Evolutionary conservation across 2,797 vertebrate species (phyloP).

Genomic region (Atherinosoma microstoma): DNA sequence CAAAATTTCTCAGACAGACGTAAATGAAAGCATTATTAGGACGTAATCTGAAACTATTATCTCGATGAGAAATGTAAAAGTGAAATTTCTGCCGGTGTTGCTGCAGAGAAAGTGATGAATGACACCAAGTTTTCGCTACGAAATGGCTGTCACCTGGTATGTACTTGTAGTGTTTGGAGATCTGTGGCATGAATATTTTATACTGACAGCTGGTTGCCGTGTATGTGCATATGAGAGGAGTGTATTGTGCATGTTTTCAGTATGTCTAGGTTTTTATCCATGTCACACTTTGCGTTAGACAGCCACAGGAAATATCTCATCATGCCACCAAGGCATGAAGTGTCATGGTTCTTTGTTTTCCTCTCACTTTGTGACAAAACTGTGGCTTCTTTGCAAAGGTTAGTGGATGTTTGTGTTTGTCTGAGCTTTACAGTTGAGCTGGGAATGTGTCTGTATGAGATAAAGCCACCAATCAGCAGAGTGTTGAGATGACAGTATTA

Average conservation of each 20-base stretch:
- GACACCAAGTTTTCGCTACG: conserved; percentile 23
- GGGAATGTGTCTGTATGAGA: conserved; percentile 13
- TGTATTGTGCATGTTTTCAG: conserved; percentile 22
- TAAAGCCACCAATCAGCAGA: conserved; percentile 2
- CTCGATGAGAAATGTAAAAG: neutral
- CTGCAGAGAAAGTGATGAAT: conserved; percentile 26
- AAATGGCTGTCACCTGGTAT: conserved; percentile 42
- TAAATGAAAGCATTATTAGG: neutral
- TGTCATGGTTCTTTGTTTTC: conserved; percentile 18
- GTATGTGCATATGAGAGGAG: conserved; percentile 16
- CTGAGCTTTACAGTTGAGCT: neutral
- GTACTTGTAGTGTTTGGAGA: conserved; percentile 33
- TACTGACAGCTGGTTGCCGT: conserved; percentile 56
- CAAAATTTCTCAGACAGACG: conserved; percentile 1
- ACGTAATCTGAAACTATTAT: neutral
- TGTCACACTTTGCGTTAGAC: conserved; percentile 35
- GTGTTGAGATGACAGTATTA: conserved; percentile 14
- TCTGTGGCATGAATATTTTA: conserved; percentile 65
- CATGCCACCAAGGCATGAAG: conserved; percentile 9
- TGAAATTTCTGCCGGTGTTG: conserved; percentile 22
- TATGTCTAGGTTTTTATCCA: conserved; percentile 29
- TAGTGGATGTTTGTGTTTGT: conserved; percentile 16
- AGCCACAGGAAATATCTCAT: conserved; percentile 34
- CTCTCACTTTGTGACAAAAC: conserved; percentile 11
- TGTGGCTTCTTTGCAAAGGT: conserved; percentile 32